These are phyloP conservation scores for Octonoba sinensis DNA, from an alignment of 2,888 invertebrate species.

Conservation along the genomic window DNA sequence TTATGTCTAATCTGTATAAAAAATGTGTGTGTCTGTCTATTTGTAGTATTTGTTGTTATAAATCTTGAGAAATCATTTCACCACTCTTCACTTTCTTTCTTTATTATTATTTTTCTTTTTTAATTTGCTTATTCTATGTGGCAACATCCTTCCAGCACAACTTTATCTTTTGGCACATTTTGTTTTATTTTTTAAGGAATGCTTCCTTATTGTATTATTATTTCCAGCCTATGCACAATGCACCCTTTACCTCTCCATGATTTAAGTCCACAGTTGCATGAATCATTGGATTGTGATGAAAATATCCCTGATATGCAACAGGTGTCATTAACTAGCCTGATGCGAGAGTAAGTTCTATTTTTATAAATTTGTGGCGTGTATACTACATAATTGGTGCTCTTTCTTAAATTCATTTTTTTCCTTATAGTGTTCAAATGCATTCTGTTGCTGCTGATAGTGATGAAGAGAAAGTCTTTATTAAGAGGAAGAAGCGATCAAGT, in stretches of 20 bases:
- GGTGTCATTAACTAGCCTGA: conserved; percentile 44
- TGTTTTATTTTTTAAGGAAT: conserved; percentile 15
- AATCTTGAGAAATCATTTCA: neutral
- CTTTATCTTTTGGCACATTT: conserved; percentile 19
- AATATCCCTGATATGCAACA: conserved; percentile 39
- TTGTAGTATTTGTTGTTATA: neutral
- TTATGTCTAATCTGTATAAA: too few relatives aligned
- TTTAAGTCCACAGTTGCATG: conserved; percentile 51
- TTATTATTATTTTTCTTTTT: neutral
- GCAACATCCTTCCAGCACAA: neutral
- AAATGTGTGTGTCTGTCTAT: neutral
- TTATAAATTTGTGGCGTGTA: neutral
- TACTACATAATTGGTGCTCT: neutral
- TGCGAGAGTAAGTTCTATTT: conserved; percentile 57
- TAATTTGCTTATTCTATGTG: neutral
- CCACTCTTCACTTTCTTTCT: neutral
- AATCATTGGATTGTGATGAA: conserved; percentile 47
- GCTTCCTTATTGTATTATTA: conserved; percentile 38
- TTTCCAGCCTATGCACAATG: conserved; percentile 61
- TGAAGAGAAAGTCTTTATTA: conserved; percentile 81
- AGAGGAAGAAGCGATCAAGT: conserved; percentile 88
- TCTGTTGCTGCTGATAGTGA: conserved; percentile 64
- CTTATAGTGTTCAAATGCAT: conserved; percentile 55
- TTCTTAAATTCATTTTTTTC: conserved; percentile 17
- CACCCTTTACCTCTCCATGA: conserved; percentile 60